Percentiles rank a stretch among this genome's conserved stretches.
Evolutionary conservation across 2,113 vertebrate species (phyloP).

Genomic region (Danio rerio): GRCz12tu NC_133178.1:57399001-57399500

Average conservation of each 20-base stretch:
- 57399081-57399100: constrained; percentile 84
- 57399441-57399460: too few species aligned
- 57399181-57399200: constrained; percentile 95
- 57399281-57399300: neutral
- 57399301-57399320: neutral
- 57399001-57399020: neutral
- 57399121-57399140: constrained; percentile 97
- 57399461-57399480: too few species aligned
- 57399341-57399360: too few species aligned
- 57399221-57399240: neutral
- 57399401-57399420: too few species aligned
- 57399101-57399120: constrained; percentile 87
- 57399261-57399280: neutral
- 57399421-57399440: too few species aligned
- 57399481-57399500: too few species aligned
- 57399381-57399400: too few species aligned
- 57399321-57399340: neutral
- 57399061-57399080: constrained; percentile 91
- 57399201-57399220: constrained; percentile 94
- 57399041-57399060: neutral
- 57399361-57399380: too few species aligned
- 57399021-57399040: neutral
- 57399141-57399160: constrained; percentile 93
- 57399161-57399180: constrained; percentile 96
- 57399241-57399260: neutral